Evolutionary conservation across 2,797 vertebrate species (phyloP).

Genomic region (Borostomias antarcticus): DNA sequence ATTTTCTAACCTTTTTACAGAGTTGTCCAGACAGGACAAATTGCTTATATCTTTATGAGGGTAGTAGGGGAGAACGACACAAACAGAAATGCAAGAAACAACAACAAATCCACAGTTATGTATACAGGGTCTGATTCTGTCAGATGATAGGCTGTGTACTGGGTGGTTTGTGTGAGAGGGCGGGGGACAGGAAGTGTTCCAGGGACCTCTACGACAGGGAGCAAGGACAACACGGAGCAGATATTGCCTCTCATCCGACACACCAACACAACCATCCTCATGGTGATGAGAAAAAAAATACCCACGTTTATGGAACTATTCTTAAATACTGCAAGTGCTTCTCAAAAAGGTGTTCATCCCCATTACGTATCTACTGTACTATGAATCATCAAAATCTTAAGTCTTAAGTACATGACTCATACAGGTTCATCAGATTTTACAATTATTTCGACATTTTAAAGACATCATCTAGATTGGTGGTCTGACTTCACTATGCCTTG

Average conservation of each 20-base stretch:
- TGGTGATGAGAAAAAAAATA: conserved; percentile 63
- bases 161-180: conserved; percentile 62
- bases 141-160: conserved; percentile 64
- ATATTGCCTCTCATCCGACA: conserved; percentile 78
- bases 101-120: conserved; percentile 62
- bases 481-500: conserved; percentile 2
- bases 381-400: conserved; percentile 70
- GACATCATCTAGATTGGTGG: conserved; percentile 45
- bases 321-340: conserved; percentile 79
- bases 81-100: conserved; percentile 55
- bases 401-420: conserved; percentile 74
- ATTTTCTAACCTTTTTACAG: conserved; percentile 86
- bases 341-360: conserved; percentile 70
- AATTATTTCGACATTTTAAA: conserved; percentile 68
- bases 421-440: conserved; percentile 70
- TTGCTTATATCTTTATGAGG: conserved; percentile 84
- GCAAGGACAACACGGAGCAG: conserved; percentile 71
- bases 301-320: conserved; percentile 67
- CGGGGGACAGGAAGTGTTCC: conserved; percentile 54
- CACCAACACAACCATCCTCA: conserved; percentile 64
- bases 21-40: conserved; percentile 83
- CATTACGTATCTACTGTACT: conserved; percentile 65
- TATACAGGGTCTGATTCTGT: conserved; percentile 63
- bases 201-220: conserved; percentile 55
- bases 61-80: conserved; percentile 72